Evolutionary conservation across 2,797 vertebrate species (phyloP), one percentile per base, ranked within the genome.

Genomic region (Euphonia xanthogaster): DNA sequence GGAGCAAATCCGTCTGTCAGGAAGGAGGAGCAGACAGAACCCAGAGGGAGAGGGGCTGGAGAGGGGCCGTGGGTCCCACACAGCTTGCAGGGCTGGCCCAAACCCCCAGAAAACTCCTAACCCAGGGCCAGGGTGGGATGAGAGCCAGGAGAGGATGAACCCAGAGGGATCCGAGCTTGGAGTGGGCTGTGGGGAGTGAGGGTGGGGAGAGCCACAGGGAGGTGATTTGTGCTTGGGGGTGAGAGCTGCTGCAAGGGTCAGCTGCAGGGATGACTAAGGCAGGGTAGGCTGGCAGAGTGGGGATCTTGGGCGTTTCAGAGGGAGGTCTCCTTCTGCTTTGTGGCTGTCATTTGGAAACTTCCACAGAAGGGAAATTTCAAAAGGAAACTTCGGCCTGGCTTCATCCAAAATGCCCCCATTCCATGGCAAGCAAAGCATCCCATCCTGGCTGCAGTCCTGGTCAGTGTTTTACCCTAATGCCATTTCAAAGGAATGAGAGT

Each of bases 1-100:
- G 95, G 94, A 96, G 80, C 86, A 74, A 81, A 94, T 84, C 84
- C 82, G 35, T 96, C 93, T 95, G 93, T 88, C 42, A 2, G 85
- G 75, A 74, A 47, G 55, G 45, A 85, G 72, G 70, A 60, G 40
- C 35, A 61, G 74, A 31, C 68, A 62, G 25, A 72, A n/a, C 80
- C 58, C 91, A 67, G 24, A 76, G 42, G 65, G 24, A 40, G 33
- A 1, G 0, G 25, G 51, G 65, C 79, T 45, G 40, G 40, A 15
- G 39, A 40, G 40, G 40, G 40, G 40, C 40, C 17, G 18, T 0
- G 31, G 1, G 72, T 66, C 76, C 60, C 63, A 30, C 81, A 86
- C 48, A 58, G 88, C 55, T 31, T 1, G 6, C 47, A 3, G 14
- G 42, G 58, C 51, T 67, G 61, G 62, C 83, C 50, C 8, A 1